Conservation (phyloP, 1,140 invertebrate genomes). For the Nylanderia fulva region DNA sequence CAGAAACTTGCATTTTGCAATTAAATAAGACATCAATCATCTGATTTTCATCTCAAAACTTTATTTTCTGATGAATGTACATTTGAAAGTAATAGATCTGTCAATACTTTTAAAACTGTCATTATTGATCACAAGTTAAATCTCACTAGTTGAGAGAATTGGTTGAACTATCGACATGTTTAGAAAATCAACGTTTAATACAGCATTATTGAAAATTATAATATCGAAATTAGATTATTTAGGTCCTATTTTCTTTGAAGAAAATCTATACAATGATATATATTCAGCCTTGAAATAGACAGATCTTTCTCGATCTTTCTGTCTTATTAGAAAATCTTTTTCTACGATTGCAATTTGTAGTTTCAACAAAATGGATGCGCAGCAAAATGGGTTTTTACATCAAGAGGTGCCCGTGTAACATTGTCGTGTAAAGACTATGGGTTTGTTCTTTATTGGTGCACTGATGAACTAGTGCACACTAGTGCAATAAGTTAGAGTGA, state of each 20-base stretch:
- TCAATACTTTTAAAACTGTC: constrained; percentile 66
- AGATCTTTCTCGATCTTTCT: constrained; percentile 66
- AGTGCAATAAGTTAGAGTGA: too few species aligned
- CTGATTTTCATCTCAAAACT: constrained; percentile 4
- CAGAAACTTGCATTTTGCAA: too few species aligned
- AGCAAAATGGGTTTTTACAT: too few species aligned
- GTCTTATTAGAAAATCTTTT: constrained; percentile 69
- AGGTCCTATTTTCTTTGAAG: constrained; percentile 69
- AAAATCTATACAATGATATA: constrained; percentile 55
- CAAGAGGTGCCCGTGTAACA: constrained; percentile 18
- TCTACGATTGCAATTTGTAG: too few species aligned
- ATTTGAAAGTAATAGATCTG: constrained; percentile 44
- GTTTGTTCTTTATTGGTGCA: too few species aligned
- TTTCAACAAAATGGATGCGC: too few species aligned
- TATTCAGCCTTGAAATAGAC: constrained; percentile 68
- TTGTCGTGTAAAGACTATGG: too few species aligned
- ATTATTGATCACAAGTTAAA: constrained; percentile 67
- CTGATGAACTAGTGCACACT: too few species aligned
- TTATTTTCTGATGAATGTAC: constrained; percentile 42
- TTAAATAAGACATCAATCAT: too few species aligned
- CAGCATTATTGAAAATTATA: constrained; percentile 64
- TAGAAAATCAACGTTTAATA: constrained; percentile 73
- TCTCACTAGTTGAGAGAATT: constrained; percentile 62
- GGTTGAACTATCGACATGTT: constrained; percentile 61
- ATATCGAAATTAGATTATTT: constrained; percentile 67